Base-by-base conservation (phyloP, 2,888 invertebrate species). In the Marasmarcha lunaedactyla region DNA sequence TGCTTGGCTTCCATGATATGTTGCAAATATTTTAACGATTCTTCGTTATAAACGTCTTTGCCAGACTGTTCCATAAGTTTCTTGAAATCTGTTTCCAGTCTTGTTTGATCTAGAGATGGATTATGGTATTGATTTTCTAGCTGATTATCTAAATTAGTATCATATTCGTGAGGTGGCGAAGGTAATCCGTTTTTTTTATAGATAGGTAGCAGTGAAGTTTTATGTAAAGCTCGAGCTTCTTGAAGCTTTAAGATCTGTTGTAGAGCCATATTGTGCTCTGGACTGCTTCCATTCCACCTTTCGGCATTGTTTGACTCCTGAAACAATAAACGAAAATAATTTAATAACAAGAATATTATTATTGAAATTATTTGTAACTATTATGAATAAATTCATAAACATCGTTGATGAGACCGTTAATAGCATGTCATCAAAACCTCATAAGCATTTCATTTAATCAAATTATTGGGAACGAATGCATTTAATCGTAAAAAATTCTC, bases 231-330 rank as follows among this genome's bases (percentile, higher is more conserved):
- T 69, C 94, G 89, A 46, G 95, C 95, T 85, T 94, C 94, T 60
- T 92, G 92, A 59, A 95, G 93, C 57, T 94, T 88, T 57, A 95
- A 89, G 71, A 96, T 95, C 81, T 96, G 95, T 71, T 95, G 94
- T 51, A 96, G 86, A 53, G 95, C 94, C 79, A 95, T 87, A 65
- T 92, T 92, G 85, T 96, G 95, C 79, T 96, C 95, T 69, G 95
- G 92, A 55, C 91, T 92, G 67, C 92, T 91, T 65, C 94, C 90
- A 60, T 89, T 90, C 95, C 95, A 95, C 86, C 91, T 89, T 85
- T 94, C 94, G 74, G 94, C 86, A 63, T 91, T 87, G 70, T 89
- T 88, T 56, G 93, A 91, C 76, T 94, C 93, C 94, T 94, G 85
- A 2, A 85, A 87, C 71, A 81, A 77, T n/a, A 52, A 53, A 55